Percentiles rank a stretch among this genome's conserved stretches.
Evolutionary conservation across 2,797 vertebrate species (phyloP).

Genomic region (Micrastur ruficollis): DNA sequence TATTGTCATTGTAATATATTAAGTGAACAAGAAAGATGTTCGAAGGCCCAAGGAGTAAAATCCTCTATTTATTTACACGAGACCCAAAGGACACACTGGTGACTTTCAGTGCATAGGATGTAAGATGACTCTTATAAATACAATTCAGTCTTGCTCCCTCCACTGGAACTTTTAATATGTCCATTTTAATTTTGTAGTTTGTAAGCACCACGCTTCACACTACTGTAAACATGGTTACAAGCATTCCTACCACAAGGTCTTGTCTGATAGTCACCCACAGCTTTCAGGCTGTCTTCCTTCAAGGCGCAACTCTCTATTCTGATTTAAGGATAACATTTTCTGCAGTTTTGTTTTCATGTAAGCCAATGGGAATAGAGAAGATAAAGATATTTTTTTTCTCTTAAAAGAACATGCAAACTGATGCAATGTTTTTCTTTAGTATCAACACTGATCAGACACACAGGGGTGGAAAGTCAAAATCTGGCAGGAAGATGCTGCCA

Average conservation of each 20-base stretch:
- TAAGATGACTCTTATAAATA: background rate
- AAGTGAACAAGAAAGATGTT: background rate
- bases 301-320: background rate
- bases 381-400: background rate
- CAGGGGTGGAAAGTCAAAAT: rapidly evolving
- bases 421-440: background rate
- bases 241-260: background rate
- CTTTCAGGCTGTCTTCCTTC: background rate
- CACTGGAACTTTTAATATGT: background rate
- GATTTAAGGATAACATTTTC: background rate
- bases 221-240: rapidly evolving
- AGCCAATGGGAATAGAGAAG: background rate
- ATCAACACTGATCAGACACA: background rate
- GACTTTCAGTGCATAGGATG: background rate
- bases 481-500: background rate
- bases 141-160: background rate
- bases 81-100: background rate
- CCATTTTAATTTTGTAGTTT: background rate
- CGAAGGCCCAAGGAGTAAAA: background rate
- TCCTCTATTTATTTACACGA: background rate
- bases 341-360: background rate
- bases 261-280: background rate
- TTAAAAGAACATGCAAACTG: background rate
- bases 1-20: background rate
- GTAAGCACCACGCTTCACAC: background rate